Evolutionary conservation across 2,797 vertebrate genomes (phyloP).

Genomic region (Sandelia bainsii): DNA sequence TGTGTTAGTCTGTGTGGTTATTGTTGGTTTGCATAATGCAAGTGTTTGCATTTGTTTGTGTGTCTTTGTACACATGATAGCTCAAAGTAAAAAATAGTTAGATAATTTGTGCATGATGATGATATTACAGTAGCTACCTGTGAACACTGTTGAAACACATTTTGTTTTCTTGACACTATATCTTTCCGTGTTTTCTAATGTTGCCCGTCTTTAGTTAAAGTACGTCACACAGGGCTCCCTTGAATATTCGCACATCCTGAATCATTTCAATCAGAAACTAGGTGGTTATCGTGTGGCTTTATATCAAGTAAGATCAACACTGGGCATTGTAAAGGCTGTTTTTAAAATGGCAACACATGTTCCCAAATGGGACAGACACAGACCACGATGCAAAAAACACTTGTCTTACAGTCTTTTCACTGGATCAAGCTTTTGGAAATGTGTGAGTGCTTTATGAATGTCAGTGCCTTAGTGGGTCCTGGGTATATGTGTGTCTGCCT

Average conservation of each 20-base stretch:
- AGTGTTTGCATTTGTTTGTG: neutral
- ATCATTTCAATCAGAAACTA: neutral
- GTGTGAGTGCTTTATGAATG: neutral
- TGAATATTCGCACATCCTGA: constrained; percentile 12
- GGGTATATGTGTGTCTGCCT: constrained; percentile 9
- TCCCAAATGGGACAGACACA: constrained; percentile 13
- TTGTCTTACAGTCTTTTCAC: neutral
- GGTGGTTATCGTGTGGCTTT: neutral
- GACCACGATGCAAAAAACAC: constrained; percentile 8
- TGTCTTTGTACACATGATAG: neutral
- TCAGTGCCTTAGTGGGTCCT: constrained; percentile 27
- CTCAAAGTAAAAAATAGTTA: constrained; percentile 39
- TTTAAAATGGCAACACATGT: constrained; percentile 12
- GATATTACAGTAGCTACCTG: neutral
- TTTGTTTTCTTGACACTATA: constrained; percentile 26
- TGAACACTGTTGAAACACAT: constrained; percentile 14
- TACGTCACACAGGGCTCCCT: constrained; percentile 23
- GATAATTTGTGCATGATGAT: constrained; percentile 22
- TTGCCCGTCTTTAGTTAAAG: constrained; percentile 10
- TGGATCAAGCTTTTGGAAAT: constrained; percentile 31
- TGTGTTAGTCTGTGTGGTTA: neutral
- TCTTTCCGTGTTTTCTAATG: neutral
- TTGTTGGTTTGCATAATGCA: neutral
- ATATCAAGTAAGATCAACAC: neutral
- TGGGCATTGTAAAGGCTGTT: neutral